These are phyloP conservation scores for Chunga burmeisteri DNA, from an alignment of 2,113 vertebrate species.

Conservation along the genomic window DNA sequence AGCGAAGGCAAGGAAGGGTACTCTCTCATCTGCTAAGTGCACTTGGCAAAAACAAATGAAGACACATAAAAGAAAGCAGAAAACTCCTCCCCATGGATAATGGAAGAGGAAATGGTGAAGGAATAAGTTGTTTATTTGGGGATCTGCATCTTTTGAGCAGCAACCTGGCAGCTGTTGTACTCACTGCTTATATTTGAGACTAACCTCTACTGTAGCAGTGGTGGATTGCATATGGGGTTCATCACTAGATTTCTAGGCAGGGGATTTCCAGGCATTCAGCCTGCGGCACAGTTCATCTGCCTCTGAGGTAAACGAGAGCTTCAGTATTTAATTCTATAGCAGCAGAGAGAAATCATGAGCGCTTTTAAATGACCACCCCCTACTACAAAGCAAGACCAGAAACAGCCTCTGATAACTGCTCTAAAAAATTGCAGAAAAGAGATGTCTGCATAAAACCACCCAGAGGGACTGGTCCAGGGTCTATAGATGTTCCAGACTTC, in stretches of 20 bases:
- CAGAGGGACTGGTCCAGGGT: background rate
- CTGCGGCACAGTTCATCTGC: background rate
- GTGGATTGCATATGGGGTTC: background rate
- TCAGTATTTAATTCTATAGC: background rate
- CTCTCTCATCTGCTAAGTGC: background rate
- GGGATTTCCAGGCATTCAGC: background rate
- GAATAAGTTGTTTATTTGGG: background rate
- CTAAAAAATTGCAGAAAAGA: constrained; percentile 49
- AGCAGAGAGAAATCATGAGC: background rate
- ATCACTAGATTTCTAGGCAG: background rate
- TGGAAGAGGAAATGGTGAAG: constrained; percentile 3
- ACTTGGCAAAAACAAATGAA: constrained; percentile 34
- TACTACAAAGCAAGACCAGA: background rate
- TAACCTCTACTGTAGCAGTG: background rate
- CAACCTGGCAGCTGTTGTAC: background rate
- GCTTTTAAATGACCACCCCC: background rate
- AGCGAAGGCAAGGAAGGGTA: background rate
- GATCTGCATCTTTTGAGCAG: background rate
- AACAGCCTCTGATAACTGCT: constrained; percentile 42
- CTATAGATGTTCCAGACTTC: background rate
- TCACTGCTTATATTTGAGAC: background rate
- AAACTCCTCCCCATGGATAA: background rate
- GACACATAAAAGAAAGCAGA: background rate
- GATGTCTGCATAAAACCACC: constrained; percentile 21
- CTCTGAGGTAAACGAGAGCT: background rate